Evolutionary conservation across 2,113 vertebrate species (phyloP).

Genomic region (Cromileptes altivelis): DNA sequence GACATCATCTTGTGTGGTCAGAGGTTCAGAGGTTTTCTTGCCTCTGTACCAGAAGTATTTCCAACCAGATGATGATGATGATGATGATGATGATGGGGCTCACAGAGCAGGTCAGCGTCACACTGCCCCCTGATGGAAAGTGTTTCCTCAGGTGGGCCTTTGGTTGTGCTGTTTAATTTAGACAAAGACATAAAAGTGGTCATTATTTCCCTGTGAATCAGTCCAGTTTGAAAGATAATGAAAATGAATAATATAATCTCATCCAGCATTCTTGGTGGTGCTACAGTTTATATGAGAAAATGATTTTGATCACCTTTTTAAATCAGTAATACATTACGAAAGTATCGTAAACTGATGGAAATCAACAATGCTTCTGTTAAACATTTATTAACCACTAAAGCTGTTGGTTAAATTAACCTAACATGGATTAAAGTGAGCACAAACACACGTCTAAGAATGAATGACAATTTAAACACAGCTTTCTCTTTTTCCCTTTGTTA

Average conservation of each 20-base stretch:
- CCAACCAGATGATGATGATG: constrained; percentile 16
- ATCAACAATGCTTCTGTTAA: background rate
- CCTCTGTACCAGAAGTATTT: constrained; percentile 27
- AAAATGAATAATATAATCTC: background rate
- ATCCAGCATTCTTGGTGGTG: background rate
- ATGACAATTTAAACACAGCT: too few species aligned
- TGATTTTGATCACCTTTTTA: too few species aligned
- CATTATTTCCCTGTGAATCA: background rate
- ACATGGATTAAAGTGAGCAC: background rate
- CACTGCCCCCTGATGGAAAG: background rate
- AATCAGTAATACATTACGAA: too few species aligned
- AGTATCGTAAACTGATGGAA: background rate
- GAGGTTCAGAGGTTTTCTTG: background rate
- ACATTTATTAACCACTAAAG: background rate
- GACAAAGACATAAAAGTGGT: background rate
- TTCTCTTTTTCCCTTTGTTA: too few species aligned
- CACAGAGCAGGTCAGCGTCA: constrained; percentile 28
- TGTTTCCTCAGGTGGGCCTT: background rate
- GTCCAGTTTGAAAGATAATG: background rate
- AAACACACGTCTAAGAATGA: background rate
- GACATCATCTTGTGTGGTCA: background rate
- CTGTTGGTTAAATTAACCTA: background rate
- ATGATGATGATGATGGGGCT: background rate
- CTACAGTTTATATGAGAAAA: too few species aligned
- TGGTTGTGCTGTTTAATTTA: background rate